Evolutionary conservation across 2,888 invertebrate genomes (phyloP).

Genomic region (Acrocera orbiculus): DNA sequence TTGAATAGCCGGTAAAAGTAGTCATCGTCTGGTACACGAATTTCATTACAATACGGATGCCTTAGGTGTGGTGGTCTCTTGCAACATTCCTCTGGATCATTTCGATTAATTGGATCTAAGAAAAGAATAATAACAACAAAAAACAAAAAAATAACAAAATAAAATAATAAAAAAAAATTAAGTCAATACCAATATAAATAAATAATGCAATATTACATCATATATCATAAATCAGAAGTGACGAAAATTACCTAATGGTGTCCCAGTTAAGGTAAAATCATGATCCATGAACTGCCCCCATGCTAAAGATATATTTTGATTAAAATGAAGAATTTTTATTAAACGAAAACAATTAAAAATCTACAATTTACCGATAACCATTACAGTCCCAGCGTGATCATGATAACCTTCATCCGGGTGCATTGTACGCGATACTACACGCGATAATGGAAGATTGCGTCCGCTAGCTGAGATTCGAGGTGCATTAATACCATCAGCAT

Average conservation of each 20-base stretch:
- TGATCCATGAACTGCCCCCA: constrained; percentile 96
- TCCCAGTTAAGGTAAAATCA: constrained; percentile 76
- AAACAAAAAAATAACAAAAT: background rate
- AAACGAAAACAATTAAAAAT: constrained; percentile 56
- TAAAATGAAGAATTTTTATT: constrained; percentile 43
- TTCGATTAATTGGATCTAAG: constrained; percentile 63
- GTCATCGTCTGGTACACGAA: constrained; percentile 73
- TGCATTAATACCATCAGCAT: constrained; percentile 67
- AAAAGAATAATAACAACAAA: no score
- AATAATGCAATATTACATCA: background rate
- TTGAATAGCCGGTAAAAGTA: constrained; percentile 74
- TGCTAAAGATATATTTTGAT: constrained; percentile 39
- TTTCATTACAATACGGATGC: constrained; percentile 84
- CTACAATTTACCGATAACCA: no score
- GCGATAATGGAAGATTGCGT: constrained; percentile 56
- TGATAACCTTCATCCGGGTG: constrained; percentile 87
- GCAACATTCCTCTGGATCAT: constrained; percentile 84
- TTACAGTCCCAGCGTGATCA: constrained; percentile 83
- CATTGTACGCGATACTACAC: constrained; percentile 76
- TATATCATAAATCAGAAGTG: background rate
- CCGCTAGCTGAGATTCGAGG: constrained; percentile 68
- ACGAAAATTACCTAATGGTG: constrained; percentile 53
- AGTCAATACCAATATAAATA: background rate
- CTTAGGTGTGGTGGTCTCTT: constrained; percentile 61
- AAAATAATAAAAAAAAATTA: background rate